These are phyloP conservation scores for Burhinus bistriatus DNA, from an alignment of 2,113 vertebrate species.

Conservation along the genomic window DNA sequence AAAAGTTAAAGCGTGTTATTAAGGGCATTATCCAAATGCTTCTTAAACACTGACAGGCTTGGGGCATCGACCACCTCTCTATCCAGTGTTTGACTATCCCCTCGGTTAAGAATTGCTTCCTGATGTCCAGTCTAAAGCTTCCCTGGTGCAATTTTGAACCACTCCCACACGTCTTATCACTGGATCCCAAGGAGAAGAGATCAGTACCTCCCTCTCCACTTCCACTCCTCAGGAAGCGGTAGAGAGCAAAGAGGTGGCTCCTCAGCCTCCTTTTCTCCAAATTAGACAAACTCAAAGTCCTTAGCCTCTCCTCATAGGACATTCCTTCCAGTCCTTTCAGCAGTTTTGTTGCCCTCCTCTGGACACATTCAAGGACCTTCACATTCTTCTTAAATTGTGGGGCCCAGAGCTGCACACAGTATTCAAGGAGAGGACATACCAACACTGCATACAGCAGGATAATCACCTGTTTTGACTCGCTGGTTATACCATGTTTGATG, in stretches of 20 bases:
- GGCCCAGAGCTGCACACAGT: rapidly evolving
- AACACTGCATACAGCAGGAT: background rate
- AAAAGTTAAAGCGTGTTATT: background rate
- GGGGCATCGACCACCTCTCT: too few species aligned
- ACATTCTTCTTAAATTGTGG: background rate
- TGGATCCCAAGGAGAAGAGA: background rate
- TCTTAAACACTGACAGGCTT: background rate
- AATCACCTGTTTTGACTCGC: background rate
- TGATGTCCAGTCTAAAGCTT: background rate
- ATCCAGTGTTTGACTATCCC: background rate
- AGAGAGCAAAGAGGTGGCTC: background rate
- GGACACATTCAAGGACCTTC: background rate
- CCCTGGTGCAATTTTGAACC: background rate
- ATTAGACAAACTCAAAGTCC: background rate
- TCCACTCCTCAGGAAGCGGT: background rate
- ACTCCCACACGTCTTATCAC: background rate
- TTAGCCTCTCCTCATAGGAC: too few species aligned
- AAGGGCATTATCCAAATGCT: background rate
- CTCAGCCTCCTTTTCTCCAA: background rate
- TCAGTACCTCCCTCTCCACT: background rate
- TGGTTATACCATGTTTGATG: background rate
- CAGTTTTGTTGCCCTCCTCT: background rate
- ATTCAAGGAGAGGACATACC: background rate
- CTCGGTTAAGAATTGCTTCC: background rate
- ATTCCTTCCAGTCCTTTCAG: background rate